Conservation (phyloP, 2,797 vertebrate genomes). For the Tinamus major region DNA sequence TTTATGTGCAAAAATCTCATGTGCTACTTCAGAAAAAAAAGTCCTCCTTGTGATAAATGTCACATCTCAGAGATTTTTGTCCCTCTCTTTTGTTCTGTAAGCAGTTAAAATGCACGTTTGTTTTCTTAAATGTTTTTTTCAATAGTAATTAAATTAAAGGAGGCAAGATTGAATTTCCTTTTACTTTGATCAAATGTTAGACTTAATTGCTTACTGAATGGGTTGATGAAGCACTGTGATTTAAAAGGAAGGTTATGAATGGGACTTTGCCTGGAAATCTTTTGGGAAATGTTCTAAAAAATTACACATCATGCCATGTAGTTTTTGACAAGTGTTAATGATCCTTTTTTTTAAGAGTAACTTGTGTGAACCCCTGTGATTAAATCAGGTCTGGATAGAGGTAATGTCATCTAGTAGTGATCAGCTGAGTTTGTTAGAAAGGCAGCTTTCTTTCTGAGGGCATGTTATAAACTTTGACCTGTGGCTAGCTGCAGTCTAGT, state of each 20-base stretch:
- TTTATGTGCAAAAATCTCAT: not conserved
- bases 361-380: not conserved
- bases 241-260: conserved; percentile 20
- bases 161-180: not conserved
- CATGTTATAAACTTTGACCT: conserved; percentile 29
- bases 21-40: not conserved
- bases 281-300: not conserved
- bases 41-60: not conserved
- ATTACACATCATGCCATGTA: not conserved
- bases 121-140: not conserved
- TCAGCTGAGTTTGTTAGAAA: not conserved
- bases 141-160: not conserved
- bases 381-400: not conserved
- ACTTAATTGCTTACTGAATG: not conserved
- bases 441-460: not conserved
- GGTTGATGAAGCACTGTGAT: not conserved
- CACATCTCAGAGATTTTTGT: not conserved
- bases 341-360: conserved; percentile 9
- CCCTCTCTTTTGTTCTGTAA: not conserved
- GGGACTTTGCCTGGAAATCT: not conserved
- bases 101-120: not conserved
- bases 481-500: conserved; percentile 39
- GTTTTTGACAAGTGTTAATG: not conserved
- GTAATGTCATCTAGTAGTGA: not conserved
- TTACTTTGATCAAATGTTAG: not conserved